Evolutionary conservation across 2,113 vertebrate species (phyloP), one percentile per base, ranked within the genome.

Genomic region (Leucosticte australis): DNA sequence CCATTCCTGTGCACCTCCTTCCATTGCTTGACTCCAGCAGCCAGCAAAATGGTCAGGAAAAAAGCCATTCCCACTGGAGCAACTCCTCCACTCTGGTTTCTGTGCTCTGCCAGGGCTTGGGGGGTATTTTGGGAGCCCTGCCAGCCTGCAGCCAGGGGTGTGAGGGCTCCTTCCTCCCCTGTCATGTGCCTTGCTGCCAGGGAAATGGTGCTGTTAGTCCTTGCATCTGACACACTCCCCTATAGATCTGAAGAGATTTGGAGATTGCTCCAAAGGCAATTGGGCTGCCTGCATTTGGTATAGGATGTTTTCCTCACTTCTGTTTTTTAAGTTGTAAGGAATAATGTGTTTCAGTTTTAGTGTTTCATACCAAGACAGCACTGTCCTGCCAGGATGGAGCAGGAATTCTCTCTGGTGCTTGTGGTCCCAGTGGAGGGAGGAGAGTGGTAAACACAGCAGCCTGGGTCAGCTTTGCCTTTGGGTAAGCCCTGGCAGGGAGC

Each of bases 151-250:
- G 75, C 63, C 47, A 5, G 37, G 78, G 39, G 7, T 15, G 2
- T 8, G 7, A 23, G 76, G 65, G 49, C 59, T 95, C 49, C 55
- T 16, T 55, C 55, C 46, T 77, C 33, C 81, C 13, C 4, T 16
- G 0, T 2, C 2, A 0, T 1, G 3, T 35, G 68, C 73, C 49
- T 37, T 0, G 0, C 81, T 55, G 68, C 53, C 12, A 35, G 81
- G 60, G 82, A 42, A 42, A 27, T n/a, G 31, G 13, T 55, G 74
- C 60, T 19, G 35, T 28, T n/a, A 26, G 62, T 14, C 52, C 57
- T 75, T 27, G 19, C 10, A 4, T 77, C 87, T 92, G 87, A 84
- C 3, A 14, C 15, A 67, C 23, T 21, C 21, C 59, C 19, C 47
- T 26, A 2, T 67, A 82, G 78, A 75, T 89, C 74, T 5, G 4